Conservation (phyloP, 1,140 invertebrate species). For the Conus betulinus region DNA sequence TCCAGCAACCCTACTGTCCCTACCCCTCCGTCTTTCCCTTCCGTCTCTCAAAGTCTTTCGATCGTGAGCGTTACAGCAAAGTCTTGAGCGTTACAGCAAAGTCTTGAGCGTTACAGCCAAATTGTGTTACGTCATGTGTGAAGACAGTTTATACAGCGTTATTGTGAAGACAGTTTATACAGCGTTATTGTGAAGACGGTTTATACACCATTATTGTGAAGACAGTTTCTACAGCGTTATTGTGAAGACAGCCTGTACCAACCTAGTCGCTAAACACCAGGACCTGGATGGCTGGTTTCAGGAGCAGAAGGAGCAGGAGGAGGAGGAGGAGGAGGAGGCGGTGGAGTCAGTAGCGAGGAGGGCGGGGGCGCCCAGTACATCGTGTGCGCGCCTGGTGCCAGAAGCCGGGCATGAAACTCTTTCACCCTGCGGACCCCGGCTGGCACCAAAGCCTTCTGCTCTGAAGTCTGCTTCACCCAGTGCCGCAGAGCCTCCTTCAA, state of each 20-base stretch:
- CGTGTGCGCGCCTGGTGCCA: constrained; percentile 79
- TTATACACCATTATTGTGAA: too few relatives aligned
- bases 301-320: neutral
- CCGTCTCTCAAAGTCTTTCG: too few relatives aligned
- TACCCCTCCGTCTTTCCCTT: neutral
- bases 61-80: too few relatives aligned
- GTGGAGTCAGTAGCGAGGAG: neutral
- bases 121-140: too few relatives aligned
- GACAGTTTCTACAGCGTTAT: too few relatives aligned
- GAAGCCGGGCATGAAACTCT: constrained; percentile 75
- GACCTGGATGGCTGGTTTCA: neutral
- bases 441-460: constrained; percentile 83
- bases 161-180: too few relatives aligned
- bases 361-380: constrained; percentile 25
- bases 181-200: too few relatives aligned
- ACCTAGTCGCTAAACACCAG: neutral
- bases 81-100: too few relatives aligned
- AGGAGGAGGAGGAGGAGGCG: neutral
- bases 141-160: too few relatives aligned
- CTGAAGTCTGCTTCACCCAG: constrained; percentile 92
- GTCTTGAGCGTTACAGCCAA: too few relatives aligned
- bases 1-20: too few relatives aligned
- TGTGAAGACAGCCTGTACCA: too few relatives aligned
- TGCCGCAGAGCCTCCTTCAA: constrained; percentile 91
- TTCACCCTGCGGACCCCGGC: constrained; percentile 73